Evolutionary conservation across 2,113 vertebrate species (phyloP).

Genomic region (Trichechus manatus): DNA sequence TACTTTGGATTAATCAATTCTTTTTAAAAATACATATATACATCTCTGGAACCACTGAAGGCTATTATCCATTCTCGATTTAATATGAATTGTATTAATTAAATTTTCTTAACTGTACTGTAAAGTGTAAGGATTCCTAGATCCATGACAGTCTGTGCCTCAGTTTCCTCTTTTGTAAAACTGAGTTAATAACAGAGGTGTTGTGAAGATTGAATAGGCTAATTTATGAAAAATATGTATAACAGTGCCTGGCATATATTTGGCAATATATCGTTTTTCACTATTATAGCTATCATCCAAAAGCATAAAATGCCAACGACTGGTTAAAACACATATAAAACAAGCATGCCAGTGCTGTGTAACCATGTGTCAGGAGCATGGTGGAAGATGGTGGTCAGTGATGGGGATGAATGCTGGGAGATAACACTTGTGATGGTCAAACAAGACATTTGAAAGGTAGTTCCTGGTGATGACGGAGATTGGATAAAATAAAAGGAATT

Average conservation of each 20-base stretch:
- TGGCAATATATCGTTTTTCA: background rate
- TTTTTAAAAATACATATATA: background rate
- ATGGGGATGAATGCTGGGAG: background rate
- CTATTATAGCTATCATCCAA: background rate
- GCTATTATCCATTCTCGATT: background rate
- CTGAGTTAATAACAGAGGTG: background rate
- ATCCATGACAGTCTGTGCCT: background rate
- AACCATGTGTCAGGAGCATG: background rate
- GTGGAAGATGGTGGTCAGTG: background rate
- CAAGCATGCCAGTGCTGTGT: background rate
- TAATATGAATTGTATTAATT: background rate
- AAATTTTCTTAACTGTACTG: background rate
- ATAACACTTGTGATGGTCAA: background rate
- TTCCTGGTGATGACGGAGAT: background rate
- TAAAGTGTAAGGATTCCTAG: background rate
- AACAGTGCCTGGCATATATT: background rate
- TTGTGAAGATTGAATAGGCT: background rate
- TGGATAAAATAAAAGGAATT: background rate
- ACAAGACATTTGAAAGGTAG: background rate
- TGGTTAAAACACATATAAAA: background rate
- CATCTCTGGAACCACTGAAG: background rate
- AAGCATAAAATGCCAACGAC: background rate
- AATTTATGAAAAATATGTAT: background rate
- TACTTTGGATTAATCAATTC: background rate
- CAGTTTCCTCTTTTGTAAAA: constrained; percentile 4